Evolutionary conservation across 2,888 invertebrate genomes (phyloP).

Genomic region (Globia sparganii): DNA sequence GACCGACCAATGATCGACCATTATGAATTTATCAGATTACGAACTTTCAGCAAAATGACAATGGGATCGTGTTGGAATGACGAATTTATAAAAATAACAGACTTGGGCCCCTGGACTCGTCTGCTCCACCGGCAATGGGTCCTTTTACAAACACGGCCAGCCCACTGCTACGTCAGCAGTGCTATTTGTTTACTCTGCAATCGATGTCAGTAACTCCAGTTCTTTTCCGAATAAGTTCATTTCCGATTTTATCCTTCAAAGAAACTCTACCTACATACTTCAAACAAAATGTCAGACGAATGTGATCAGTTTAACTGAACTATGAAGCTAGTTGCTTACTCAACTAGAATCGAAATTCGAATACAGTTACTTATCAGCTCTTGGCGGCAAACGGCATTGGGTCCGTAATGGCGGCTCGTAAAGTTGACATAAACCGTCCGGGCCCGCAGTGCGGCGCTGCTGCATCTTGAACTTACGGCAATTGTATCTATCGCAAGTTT

Average conservation of each 20-base stretch:
- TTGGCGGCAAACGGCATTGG: conserved; percentile 54
- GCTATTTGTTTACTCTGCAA: too few relatives aligned
- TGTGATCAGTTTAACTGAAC: not conserved
- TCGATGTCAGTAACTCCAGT: not conserved
- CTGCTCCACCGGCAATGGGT: not conserved
- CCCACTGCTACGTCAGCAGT: too few relatives aligned
- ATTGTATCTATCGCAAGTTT: conserved; percentile 37
- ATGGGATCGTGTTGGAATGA: too few relatives aligned
- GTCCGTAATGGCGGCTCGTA: conserved; percentile 59
- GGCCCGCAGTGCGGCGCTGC: conserved; percentile 62
- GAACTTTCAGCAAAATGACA: too few relatives aligned
- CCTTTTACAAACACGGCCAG: not conserved
- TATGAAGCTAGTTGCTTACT: conserved; percentile 29
- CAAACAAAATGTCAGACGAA: not conserved
- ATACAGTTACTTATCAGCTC: conserved; percentile 55
- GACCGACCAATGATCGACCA: too few relatives aligned
- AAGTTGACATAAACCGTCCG: conserved; percentile 59
- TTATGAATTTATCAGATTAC: too few relatives aligned
- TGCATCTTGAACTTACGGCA: conserved; percentile 42
- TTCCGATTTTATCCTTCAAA: not conserved
- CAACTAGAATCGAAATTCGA: conserved; percentile 44
- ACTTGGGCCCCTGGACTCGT: too few relatives aligned
- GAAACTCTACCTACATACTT: not conserved
- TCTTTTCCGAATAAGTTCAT: too few relatives aligned
- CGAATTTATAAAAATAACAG: too few relatives aligned